phyloP scores from a whole-genome alignment of 2,113 vertebrate genomes.

The Epinephelus fuscoguttatus region DNA sequence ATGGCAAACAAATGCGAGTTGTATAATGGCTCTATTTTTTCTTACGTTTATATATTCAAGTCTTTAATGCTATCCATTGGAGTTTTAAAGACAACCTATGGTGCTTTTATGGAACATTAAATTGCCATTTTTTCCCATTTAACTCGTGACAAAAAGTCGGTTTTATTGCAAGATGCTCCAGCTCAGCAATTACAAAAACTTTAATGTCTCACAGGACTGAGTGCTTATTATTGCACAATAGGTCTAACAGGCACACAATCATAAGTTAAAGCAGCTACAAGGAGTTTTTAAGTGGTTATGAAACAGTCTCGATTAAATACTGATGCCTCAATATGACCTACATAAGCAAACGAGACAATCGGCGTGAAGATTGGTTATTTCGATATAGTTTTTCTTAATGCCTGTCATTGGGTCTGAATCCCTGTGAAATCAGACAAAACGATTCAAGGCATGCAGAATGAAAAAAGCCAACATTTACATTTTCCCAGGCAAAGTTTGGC shows the following conservation, averaged over 20 bases:
- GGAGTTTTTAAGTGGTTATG: too few relatives aligned
- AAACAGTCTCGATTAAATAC: too few relatives aligned
- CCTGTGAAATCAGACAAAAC: too few relatives aligned
- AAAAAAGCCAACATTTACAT: too few relatives aligned
- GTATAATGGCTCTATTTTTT: constrained; percentile 1
- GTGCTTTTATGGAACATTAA: not conserved
- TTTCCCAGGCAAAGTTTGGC: too few relatives aligned
- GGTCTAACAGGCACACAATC: not conserved
- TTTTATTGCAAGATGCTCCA: not conserved
- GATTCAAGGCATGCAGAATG: too few relatives aligned
- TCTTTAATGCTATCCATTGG: not conserved
- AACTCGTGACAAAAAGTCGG: not conserved
- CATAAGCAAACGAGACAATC: too few relatives aligned
- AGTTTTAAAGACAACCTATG: not conserved
- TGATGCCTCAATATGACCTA: too few relatives aligned
- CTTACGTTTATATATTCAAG: not conserved
- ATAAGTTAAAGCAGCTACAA: not conserved
- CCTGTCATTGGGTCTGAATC: too few relatives aligned
- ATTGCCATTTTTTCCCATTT: not conserved
- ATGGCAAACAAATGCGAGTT: constrained; percentile 9
- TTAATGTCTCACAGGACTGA: constrained; percentile 1
- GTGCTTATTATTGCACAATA: not conserved
- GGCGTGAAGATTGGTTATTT: too few relatives aligned
- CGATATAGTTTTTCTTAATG: too few relatives aligned
- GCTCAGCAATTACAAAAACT: constrained; percentile 18